Percentiles rank a stretch among this genome's conserved stretches.
phyloP scores from a whole-genome alignment of 2,888 invertebrate species.

The Trypoxylon attenuatum region DNA sequence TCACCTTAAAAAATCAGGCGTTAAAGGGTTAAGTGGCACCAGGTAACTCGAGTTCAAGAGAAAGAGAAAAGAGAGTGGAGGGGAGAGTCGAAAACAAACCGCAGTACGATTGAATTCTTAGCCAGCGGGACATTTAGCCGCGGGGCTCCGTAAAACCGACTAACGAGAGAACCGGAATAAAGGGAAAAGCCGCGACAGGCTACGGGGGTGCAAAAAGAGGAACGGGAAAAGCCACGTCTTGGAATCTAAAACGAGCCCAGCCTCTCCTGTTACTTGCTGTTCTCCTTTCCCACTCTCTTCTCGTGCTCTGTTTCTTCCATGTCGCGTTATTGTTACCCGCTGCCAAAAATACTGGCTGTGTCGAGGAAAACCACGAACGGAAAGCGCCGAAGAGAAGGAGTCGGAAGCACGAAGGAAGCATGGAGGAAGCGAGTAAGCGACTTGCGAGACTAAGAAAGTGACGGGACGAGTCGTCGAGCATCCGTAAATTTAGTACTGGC shows the following conservation, averaged over 20 bases:
- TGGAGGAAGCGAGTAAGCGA: too few species aligned
- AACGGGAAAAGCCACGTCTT: conserved; percentile 14
- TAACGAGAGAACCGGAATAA: conserved; percentile 18
- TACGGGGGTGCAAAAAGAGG: conserved; percentile 6
- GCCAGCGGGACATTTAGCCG: conserved; percentile 25
- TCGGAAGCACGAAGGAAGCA: conserved; percentile 1
- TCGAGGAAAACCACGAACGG: conserved; percentile 11
- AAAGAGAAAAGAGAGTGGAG: neutral
- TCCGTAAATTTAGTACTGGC: conserved; percentile 41
- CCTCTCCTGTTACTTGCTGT: neutral
- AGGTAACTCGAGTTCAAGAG: neutral
- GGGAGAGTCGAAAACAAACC: conserved; percentile 17
- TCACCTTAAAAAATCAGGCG: too few species aligned
- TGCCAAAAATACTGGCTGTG: conserved; percentile 43
- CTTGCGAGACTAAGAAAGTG: neutral
- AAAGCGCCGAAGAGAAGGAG: conserved; percentile 1
- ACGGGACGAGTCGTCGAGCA: neutral
- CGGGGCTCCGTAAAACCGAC: neutral
- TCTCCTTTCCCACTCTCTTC: too few species aligned
- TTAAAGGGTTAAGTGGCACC: too few species aligned
- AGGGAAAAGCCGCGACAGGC: conserved; percentile 4
- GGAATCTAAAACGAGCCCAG: conserved; percentile 37
- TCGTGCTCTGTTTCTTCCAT: too few species aligned
- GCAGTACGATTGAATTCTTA: conserved; percentile 13
- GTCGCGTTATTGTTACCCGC: conserved; percentile 38